A percentile compares a stretch with the other conserved stretches of the same genome.
These are phyloP conservation scores for Cairina moschata DNA, from an alignment of 2,113 vertebrate species.

Conservation along the genomic window DNA sequence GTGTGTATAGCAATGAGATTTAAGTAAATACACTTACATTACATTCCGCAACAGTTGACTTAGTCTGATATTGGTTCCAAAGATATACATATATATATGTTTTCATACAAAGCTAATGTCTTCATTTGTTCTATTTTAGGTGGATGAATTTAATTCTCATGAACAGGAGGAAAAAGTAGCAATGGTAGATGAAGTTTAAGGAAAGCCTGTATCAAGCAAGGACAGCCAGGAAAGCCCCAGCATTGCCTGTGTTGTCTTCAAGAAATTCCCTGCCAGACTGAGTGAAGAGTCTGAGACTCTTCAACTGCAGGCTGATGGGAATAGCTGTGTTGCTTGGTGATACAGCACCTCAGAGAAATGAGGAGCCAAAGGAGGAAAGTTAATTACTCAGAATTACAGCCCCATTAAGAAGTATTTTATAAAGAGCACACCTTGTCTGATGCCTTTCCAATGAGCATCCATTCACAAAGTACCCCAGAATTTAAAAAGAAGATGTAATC, in stretches of 20 bases:
- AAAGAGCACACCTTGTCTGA: neutral
- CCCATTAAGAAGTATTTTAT: neutral
- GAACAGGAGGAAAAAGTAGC: neutral
- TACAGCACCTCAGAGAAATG: neutral
- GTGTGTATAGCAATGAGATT: neutral
- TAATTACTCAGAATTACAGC: neutral
- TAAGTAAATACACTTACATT: conserved; percentile 5
- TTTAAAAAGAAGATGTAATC: neutral
- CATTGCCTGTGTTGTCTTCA: neutral
- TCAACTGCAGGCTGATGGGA: neutral
- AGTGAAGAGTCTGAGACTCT: neutral
- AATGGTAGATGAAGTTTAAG: neutral
- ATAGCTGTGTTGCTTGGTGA: neutral
- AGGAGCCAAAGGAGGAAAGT: neutral
- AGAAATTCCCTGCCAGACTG: neutral
- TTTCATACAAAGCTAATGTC: neutral
- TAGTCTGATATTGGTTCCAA: neutral
- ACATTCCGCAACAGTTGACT: neutral
- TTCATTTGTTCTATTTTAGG: neutral
- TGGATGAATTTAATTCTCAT: neutral
- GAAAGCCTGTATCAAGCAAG: neutral
- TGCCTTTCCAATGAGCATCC: neutral
- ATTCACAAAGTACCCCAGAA: neutral
- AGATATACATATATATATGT: neutral
- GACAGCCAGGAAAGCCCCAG: neutral